Percentiles rank a stretch among this genome's conserved stretches.
These are phyloP conservation scores for Macropodus opercularis DNA, from an alignment of 2,797 vertebrate species.

Conservation along the genomic window DNA sequence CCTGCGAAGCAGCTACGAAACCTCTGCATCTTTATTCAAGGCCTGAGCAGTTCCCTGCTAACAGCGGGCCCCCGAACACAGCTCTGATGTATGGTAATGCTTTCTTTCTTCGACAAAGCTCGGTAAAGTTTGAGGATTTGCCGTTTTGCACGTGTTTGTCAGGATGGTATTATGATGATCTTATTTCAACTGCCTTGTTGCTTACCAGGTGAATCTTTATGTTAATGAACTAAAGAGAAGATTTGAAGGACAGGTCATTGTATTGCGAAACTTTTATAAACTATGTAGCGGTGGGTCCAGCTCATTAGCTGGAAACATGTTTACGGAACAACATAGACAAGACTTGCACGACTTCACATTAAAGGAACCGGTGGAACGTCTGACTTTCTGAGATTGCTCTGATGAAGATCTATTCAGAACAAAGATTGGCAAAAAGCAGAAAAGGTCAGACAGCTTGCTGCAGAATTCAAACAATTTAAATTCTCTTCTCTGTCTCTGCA, in stretches of 20 bases:
- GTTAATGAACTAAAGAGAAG: too few species aligned
- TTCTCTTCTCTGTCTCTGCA: background rate
- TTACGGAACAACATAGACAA: too few species aligned
- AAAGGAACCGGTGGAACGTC: too few species aligned
- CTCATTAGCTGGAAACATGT: too few species aligned
- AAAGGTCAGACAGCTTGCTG: slow-evolving; percentile 27
- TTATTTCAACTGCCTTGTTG: too few species aligned
- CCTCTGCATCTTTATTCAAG: slow-evolving; percentile 53
- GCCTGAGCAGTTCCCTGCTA: slow-evolving; percentile 27
- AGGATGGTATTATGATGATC: too few species aligned
- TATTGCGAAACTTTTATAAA: too few species aligned
- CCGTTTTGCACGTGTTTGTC: slow-evolving; percentile 27
- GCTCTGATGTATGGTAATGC: slow-evolving; percentile 41
- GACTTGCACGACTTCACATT: too few species aligned
- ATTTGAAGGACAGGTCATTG: too few species aligned
- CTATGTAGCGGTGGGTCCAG: too few species aligned
- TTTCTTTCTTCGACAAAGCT: slow-evolving; percentile 13
- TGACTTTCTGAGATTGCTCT: slow-evolving; percentile 26
- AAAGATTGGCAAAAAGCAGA: slow-evolving; percentile 25
- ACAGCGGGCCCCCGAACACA: slow-evolving; percentile 8
- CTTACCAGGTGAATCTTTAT: too few species aligned
- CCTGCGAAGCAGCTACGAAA: slow-evolving; percentile 26
- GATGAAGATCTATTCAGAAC: slow-evolving; percentile 21
- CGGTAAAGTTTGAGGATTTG: background rate
- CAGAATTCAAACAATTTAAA: slow-evolving; percentile 7